Evolutionary conservation across 2,113 vertebrate genomes (phyloP).

Genomic region (Carassius carassius): DNA sequence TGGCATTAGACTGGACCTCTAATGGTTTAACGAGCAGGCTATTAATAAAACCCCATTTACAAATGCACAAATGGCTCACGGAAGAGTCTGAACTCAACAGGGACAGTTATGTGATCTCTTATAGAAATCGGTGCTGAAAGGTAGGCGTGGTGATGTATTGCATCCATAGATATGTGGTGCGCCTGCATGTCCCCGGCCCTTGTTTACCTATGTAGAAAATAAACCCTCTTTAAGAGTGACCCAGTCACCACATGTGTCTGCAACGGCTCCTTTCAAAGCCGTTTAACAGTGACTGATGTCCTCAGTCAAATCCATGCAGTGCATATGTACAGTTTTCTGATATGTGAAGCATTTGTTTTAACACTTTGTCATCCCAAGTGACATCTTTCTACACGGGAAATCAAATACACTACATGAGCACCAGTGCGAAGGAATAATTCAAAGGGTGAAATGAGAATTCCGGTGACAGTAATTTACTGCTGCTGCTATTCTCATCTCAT

Average conservation of each 20-base stretch:
- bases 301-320: neutral
- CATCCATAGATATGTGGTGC: neutral
- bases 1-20: slow-evolving; percentile 63
- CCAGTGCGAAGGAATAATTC: neutral
- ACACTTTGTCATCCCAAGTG: slow-evolving; percentile 13
- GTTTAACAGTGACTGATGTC: slow-evolving; percentile 50
- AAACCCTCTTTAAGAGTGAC: neutral
- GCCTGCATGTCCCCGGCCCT: neutral
- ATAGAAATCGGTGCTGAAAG: slow-evolving; percentile 16
- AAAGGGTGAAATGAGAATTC: neutral
- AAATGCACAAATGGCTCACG: neutral
- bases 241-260: slow-evolving; percentile 41
- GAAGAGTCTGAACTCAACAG: neutral
- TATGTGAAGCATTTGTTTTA: slow-evolving; percentile 30
- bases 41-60: slow-evolving; percentile 63
- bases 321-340: slow-evolving; percentile 12
- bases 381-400: neutral
- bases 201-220: slow-evolving; percentile 30
- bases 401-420: neutral
- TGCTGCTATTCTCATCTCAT: slow-evolving; percentile 11
- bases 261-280: slow-evolving; percentile 60
- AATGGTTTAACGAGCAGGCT: slow-evolving; percentile 66
- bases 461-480: neutral
- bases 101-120: slow-evolving; percentile 7
- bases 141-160: slow-evolving; percentile 30